A percentile compares a stretch with the other conserved stretches of the same genome.
Conservation (phyloP, 2,113 vertebrate species). For the Carollia perspicillata region DNA sequence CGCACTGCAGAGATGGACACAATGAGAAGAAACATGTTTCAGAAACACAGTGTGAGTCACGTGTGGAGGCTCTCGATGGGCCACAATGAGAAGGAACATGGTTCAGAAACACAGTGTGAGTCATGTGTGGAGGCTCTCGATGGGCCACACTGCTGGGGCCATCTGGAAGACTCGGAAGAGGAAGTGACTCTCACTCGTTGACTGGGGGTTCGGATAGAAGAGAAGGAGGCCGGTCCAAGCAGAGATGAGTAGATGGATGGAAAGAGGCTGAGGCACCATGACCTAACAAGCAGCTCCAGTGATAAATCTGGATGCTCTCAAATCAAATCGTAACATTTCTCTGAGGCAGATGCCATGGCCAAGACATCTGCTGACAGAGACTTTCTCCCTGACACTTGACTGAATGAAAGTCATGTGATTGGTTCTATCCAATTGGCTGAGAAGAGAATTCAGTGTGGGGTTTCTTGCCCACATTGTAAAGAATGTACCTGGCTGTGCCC, state of each 20-base stretch:
- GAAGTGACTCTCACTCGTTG: background rate
- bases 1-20: background rate
- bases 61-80: no score
- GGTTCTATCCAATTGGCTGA: background rate
- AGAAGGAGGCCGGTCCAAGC: background rate
- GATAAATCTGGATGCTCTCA: background rate
- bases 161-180: background rate
- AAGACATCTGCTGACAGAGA: fast-evolving
- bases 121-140: no score
- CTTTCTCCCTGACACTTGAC: background rate
- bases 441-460: background rate
- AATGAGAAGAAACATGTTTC: background rate
- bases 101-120: background rate
- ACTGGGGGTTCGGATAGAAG: background rate
- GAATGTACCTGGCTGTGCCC: fast-evolving
- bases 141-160: background rate
- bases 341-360: fast-evolving
- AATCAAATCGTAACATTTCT: background rate
- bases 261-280: background rate
- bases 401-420: fast-evolving
- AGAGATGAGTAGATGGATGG: background rate
- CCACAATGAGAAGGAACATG: background rate
- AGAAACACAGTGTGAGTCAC: background rate
- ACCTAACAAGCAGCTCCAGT: background rate
- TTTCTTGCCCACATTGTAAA: background rate